These are phyloP conservation scores for Pempheris klunzingeri DNA, from an alignment of 2,797 vertebrate species.

Conservation along the genomic window DNA sequence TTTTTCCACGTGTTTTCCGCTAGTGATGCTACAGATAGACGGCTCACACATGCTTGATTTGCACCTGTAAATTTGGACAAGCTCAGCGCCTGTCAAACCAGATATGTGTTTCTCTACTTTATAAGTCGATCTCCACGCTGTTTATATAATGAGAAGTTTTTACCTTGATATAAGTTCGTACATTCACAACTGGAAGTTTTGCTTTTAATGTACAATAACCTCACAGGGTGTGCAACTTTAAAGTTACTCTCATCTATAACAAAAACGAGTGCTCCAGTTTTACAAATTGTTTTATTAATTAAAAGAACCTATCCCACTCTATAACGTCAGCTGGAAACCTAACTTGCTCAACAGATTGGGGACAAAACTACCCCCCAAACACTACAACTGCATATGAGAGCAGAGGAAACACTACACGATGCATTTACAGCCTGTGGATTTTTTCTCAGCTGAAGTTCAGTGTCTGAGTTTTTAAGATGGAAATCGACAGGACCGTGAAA, in stretches of 20 bases:
- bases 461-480: neutral
- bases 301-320: neutral
- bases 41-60: slow-evolving; percentile 25
- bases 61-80: slow-evolving; percentile 30
- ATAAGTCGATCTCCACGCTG: neutral
- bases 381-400: neutral
- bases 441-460: slow-evolving; percentile 6
- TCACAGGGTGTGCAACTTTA: neutral
- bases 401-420: slow-evolving; percentile 15
- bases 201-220: slow-evolving; percentile 13
- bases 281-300: slow-evolving; percentile 4
- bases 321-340: neutral
- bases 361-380: neutral
- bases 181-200: slow-evolving; percentile 10
- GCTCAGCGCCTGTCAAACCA: slow-evolving; percentile 5
- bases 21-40: neutral
- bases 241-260: neutral
- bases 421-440: neutral
- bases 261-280: slow-evolving; percentile 7
- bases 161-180: neutral
- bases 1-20: slow-evolving; percentile 19
- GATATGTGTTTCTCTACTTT: slow-evolving; percentile 8
- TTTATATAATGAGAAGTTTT: slow-evolving; percentile 26
- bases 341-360: neutral
- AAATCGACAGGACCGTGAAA: slow-evolving; percentile 26